A percentile compares a stretch with the other conserved stretches of the same genome.
phyloP scores from a whole-genome alignment of 1,140 invertebrate species.

The Teleopsis dalmanni region DNA sequence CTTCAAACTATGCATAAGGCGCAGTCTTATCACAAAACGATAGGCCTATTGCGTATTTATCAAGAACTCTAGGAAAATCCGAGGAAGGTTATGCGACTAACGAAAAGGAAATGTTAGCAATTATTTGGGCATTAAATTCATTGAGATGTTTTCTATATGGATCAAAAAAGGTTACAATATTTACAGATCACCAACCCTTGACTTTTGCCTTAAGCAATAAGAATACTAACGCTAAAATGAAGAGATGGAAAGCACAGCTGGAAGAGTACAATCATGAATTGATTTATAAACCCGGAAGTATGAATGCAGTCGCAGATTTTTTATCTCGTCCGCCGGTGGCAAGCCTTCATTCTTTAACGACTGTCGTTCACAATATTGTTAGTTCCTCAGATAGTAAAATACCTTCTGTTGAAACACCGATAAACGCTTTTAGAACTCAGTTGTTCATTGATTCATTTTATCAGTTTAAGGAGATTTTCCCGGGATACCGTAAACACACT shows the following conservation, averaged over 20 bases:
- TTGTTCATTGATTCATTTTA: too few species aligned
- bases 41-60: constrained; percentile 36
- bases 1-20: constrained; percentile 19
- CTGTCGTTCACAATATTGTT: too few species aligned
- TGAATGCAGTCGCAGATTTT: constrained; percentile 5
- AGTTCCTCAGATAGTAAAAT: too few species aligned
- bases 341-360: too few species aligned
- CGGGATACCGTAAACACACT: too few species aligned
- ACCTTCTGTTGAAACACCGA: too few species aligned
- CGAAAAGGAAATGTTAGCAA: constrained; percentile 45
- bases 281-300: constrained; percentile 5
- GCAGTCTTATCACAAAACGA: constrained; percentile 27
- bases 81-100: constrained; percentile 43
- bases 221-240: constrained; percentile 2
- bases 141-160: constrained; percentile 31
- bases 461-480: too few species aligned
- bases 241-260: constrained; percentile 1
- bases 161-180: not conserved
- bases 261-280: constrained; percentile 7
- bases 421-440: too few species aligned
- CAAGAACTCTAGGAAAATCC: constrained; percentile 25
- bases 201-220: constrained; percentile 2
- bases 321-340: too few species aligned
- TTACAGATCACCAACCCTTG: not conserved
- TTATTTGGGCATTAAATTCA: constrained; percentile 35